Evolutionary conservation across 2,113 vertebrate genomes (phyloP).

Genomic region (Corythaixoides concolor): DNA sequence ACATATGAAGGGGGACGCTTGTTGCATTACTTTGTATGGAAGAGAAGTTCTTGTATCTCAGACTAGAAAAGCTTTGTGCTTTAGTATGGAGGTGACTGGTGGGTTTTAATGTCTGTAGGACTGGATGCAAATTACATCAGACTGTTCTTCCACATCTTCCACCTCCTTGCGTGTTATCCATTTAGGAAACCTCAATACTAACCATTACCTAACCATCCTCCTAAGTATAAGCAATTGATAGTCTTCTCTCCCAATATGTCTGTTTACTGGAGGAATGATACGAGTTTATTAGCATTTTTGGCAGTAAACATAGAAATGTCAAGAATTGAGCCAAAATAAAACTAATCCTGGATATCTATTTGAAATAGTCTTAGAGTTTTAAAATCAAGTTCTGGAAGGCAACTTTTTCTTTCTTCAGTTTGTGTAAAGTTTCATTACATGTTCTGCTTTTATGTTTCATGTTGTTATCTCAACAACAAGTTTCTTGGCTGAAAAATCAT

Average conservation of each 20-base stretch:
- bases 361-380: not conserved
- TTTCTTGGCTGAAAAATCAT: conserved; percentile 27
- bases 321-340: not conserved
- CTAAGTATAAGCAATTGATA: not conserved
- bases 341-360: not conserved
- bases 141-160: not conserved
- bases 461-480: not conserved
- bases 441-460: not conserved
- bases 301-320: not conserved
- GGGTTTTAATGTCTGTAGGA: not conserved
- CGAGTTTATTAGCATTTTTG: not conserved
- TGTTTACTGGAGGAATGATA: not conserved
- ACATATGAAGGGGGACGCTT: not conserved
- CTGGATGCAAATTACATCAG: not conserved
- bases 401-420: not conserved
- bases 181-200: not conserved
- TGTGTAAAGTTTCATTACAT: not conserved
- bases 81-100: not conserved
- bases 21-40: not conserved
- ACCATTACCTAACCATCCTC: not conserved
- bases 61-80: not conserved
- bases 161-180: not conserved
- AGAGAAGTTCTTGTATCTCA: not conserved
- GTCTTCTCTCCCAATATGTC: not conserved
- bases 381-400: not conserved